These are phyloP conservation scores for Nyctalus aviator DNA, from an alignment of 2,797 vertebrate species.

Conservation along the genomic window DNA sequence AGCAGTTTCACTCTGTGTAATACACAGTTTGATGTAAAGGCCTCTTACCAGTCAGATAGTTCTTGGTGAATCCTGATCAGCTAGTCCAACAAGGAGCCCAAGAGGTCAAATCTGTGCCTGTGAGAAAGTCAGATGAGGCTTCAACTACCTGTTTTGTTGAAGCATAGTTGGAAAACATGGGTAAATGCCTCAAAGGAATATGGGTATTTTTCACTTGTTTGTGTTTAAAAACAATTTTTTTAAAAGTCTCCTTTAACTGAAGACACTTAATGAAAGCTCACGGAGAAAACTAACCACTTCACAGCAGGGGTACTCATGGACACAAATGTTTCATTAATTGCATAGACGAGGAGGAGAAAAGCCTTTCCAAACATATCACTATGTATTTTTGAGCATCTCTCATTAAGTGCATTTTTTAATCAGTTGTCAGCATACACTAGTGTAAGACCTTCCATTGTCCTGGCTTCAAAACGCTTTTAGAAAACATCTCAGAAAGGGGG, in stretches of 20 bases:
- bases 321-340: conserved; percentile 74
- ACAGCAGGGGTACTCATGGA: conserved; percentile 51
- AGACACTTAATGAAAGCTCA: conserved; percentile 79
- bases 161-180: conserved; percentile 10
- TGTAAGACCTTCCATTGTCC: not conserved
- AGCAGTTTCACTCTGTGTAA: not conserved
- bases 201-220: conserved; percentile 57
- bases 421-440: not conserved
- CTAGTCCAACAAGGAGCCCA: not conserved
- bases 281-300: conserved; percentile 63
- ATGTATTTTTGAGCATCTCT: conserved; percentile 45
- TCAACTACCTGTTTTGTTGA: not conserved
- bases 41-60: not conserved
- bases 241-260: conserved; percentile 56
- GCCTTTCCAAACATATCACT: conserved; percentile 42
- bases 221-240: conserved; percentile 67
- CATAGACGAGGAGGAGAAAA: conserved; percentile 47
- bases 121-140: not conserved
- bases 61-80: not conserved
- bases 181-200: not conserved
- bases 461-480: conserved; percentile 17
- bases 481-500: not conserved
- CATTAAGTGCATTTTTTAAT: conserved; percentile 39
- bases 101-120: not conserved
- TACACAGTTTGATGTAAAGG: not conserved